Percentiles rank a stretch among this genome's conserved stretches.
These are phyloP conservation scores for Gymnocephalus cernua DNA, from an alignment of 2,113 vertebrate genomes.

Conservation along the genomic window DNA sequence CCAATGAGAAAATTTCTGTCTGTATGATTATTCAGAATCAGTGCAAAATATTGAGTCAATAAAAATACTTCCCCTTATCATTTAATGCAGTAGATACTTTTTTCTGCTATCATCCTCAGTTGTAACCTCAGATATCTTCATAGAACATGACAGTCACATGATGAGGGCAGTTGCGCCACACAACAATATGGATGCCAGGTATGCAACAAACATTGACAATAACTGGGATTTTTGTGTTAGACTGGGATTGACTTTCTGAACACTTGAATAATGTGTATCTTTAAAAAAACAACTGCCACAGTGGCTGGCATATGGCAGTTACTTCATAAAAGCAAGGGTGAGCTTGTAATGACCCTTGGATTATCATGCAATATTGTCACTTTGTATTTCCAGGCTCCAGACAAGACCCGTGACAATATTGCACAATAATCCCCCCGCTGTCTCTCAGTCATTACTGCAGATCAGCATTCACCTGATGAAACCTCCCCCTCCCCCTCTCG, in stretches of 20 bases:
- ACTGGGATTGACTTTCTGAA: neutral
- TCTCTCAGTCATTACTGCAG: constrained; percentile 65
- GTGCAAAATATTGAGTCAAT: neutral
- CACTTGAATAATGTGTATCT: neutral
- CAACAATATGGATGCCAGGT: neutral
- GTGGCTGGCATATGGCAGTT: constrained; percentile 16
- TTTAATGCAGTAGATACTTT: neutral
- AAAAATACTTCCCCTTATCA: neutral
- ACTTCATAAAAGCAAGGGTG: constrained; percentile 54
- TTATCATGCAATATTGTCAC: constrained; percentile 76
- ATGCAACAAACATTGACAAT: neutral
- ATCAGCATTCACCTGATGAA: constrained; percentile 72
- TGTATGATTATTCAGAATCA: neutral
- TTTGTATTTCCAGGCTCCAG: constrained; percentile 63
- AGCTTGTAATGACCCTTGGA: constrained; percentile 65
- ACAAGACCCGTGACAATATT: constrained; percentile 75
- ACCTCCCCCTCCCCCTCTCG: constrained; percentile 19
- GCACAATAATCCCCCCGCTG: constrained; percentile 72
- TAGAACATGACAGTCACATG: constrained; percentile 6
- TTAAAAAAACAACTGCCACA: constrained; percentile 16
- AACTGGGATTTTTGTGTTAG: neutral
- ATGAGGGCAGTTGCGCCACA: neutral
- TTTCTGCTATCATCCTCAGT: neutral
- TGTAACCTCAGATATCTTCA: neutral
- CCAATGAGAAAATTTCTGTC: neutral